These are phyloP conservation scores for Acrocyrtus sp. DNA, from an alignment of 2,888 invertebrate genomes.

Conservation along the genomic window DNA sequence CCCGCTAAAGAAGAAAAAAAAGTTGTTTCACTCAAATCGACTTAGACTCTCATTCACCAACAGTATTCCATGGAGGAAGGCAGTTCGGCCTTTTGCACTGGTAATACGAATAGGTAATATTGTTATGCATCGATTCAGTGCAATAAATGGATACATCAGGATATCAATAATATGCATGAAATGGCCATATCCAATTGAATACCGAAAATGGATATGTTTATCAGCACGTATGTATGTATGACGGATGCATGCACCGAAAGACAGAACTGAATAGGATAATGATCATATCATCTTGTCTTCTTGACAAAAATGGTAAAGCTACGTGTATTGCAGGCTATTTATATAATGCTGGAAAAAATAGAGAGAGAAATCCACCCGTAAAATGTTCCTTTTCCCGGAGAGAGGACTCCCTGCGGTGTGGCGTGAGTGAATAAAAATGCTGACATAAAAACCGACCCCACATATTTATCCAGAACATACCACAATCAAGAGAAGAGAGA, in stretches of 20 bases:
- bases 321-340: too few species aligned
- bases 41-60: constrained; percentile 12
- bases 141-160: too few species aligned
- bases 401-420: constrained; percentile 31
- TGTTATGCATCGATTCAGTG: constrained; percentile 8
- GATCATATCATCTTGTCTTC: constrained; percentile 25
- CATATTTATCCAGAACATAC: too few species aligned
- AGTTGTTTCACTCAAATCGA: constrained; percentile 28
- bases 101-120: too few species aligned
- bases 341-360: too few species aligned
- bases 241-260: too few species aligned
- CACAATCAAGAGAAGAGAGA: too few species aligned
- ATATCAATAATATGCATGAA: constrained; percentile 3
- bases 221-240: neutral
- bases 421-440: constrained; percentile 25
- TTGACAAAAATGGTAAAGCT: constrained; percentile 27
- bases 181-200: too few species aligned
- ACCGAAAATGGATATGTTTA: neutral
- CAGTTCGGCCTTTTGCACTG: too few species aligned
- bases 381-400: constrained; percentile 31
- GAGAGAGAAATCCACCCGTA: constrained; percentile 14
- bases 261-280: too few species aligned
- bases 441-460: constrained; percentile 21
- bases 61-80: too few species aligned
- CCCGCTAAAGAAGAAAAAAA: constrained; percentile 25